Conservation (phyloP, 1,140 invertebrate genomes). For the Diorhabda carinulata region DNA sequence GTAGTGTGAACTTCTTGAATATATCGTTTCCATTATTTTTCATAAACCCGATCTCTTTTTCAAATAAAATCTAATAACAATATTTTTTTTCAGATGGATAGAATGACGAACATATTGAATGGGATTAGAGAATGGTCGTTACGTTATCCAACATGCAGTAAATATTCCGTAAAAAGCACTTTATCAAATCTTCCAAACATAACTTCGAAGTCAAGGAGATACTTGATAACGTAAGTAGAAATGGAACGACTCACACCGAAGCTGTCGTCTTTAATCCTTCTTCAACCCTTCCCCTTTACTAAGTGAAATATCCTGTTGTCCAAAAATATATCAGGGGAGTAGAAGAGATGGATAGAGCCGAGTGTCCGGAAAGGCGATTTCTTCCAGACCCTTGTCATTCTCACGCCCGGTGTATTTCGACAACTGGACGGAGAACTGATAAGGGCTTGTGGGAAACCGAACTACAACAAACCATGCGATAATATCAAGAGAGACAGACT, state of each 20-base stretch:
- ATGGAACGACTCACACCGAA: neutral
- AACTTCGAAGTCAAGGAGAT: neutral
- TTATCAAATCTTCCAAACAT: neutral
- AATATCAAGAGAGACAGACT: neutral
- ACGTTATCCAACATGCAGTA: neutral
- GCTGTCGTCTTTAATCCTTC: neutral
- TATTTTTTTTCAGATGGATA: too few species aligned
- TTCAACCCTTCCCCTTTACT: neutral
- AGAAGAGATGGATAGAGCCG: neutral
- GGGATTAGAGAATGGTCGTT: too few species aligned
- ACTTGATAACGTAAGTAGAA: neutral
- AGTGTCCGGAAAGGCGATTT: slow-evolving; percentile 35
- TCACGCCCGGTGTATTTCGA: slow-evolving; percentile 62
- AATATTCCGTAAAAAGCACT: slow-evolving; percentile 12
- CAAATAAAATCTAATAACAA: too few species aligned
- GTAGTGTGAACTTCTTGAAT: too few species aligned
- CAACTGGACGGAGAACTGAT: slow-evolving; percentile 74
- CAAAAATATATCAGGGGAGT: slow-evolving; percentile 6
- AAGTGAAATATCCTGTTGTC: slow-evolving; percentile 19
- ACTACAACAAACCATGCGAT: slow-evolving; percentile 20
- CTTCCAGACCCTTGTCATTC: slow-evolving; percentile 65
- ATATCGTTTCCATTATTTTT: too few species aligned
- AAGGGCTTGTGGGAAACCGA: slow-evolving; percentile 61
- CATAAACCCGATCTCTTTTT: too few species aligned
- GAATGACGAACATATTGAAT: too few species aligned